A percentile compares a stretch with the other conserved stretches of the same genome.
Conservation (phyloP, 2,113 vertebrate genomes). For the Tauraco erythrolophus region DNA sequence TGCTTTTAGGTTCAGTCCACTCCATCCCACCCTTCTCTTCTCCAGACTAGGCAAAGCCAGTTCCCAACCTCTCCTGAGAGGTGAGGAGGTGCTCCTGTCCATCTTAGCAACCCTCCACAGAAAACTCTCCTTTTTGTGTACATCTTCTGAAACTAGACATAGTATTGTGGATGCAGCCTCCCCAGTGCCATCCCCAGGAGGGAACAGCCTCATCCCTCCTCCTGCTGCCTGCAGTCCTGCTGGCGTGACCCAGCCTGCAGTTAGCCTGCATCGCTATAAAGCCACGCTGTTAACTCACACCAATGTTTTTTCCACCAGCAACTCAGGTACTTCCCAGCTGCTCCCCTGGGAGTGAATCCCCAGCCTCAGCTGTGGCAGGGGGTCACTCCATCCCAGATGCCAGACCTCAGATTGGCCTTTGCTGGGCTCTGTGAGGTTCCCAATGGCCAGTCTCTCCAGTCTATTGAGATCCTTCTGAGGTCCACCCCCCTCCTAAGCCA, state of each 20-base stretch:
- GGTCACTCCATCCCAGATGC: background rate
- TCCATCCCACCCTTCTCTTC: background rate
- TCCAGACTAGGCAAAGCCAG: background rate
- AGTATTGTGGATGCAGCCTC: background rate
- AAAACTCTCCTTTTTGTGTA: background rate
- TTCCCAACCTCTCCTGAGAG: background rate
- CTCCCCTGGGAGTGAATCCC: background rate
- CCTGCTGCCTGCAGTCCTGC: background rate
- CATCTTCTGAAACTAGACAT: background rate
- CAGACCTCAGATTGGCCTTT: background rate
- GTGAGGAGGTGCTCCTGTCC: background rate
- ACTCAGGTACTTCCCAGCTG: background rate
- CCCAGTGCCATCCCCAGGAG: background rate
- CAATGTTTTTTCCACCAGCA: background rate
- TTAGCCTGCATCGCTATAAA: background rate
- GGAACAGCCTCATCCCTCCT: background rate
- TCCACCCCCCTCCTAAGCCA: background rate
- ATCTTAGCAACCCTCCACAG: background rate
- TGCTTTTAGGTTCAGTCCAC: fast-evolving
- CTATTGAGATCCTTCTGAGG: background rate
- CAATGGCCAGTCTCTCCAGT: background rate
- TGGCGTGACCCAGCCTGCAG: background rate
- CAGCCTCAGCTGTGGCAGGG: background rate
- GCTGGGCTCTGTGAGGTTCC: background rate
- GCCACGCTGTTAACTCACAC: too few species aligned